Base-by-base conservation (phyloP, 2,797 vertebrate genomes). In the Anguilla marmorata region DNA sequence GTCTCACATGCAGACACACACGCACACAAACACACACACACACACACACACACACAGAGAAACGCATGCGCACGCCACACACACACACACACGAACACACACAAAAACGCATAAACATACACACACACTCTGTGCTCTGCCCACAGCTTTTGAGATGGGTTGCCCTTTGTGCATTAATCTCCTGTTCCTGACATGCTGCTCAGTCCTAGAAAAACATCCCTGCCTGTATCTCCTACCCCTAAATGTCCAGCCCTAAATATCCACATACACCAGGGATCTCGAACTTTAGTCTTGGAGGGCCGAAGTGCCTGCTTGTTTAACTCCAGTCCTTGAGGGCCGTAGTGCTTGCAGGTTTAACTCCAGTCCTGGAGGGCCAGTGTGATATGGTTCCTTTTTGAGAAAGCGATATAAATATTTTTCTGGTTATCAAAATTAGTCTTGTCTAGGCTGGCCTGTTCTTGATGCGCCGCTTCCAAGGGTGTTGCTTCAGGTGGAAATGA, bases 111-210 rank as follows among this genome's bases (percentile, higher is more conserved):
- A 56, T 33, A 86, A 27, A 88, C 91, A 91, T 90, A 90, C 91
- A 84, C 85, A 82, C 54, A 83, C 56, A 63, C 54, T 60, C 83
- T 69, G 24, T 7, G 56, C 87, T 72, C 82, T 91, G 95, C 93
- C 93, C 91, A 94, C 90, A 89, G n/a, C n/a, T 58, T 69, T 69
- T n/a, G 21, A 6, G 56, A 58, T 58, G 12, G 14, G 56, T 19
- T 19, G 94, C 95, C 95, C 94, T 94, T 92, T 95, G 94, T 95
- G 95, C 93, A 94, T 95, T 96, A 96, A 96, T 96, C 95, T 95
- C 96, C 92, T 96, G 95, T 94, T 93, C 93, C 95, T 95, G 94
- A 96, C 95, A 96, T 96, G 96, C 96, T 94, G 94, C 86, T n/a
- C 24, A n/a, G 12, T 56, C 6, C 79, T 93, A 93, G 93, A 93